phyloP scores from a whole-genome alignment of 2,113 vertebrate species.

The Hymenochirus boettgeri region DNA sequence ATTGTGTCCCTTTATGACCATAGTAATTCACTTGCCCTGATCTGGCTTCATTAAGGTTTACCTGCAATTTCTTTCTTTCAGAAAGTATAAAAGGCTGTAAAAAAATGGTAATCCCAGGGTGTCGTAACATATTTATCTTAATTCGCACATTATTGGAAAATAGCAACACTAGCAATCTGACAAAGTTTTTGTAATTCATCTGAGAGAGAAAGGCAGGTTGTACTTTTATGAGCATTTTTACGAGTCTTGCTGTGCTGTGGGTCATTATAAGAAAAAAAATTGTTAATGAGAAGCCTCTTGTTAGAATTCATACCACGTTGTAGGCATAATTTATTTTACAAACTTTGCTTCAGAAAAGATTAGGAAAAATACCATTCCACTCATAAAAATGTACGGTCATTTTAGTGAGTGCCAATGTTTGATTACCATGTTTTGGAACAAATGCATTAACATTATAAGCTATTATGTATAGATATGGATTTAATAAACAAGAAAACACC shows the following conservation, averaged over 20 bases:
- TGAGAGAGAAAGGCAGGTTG: constrained; percentile 7
- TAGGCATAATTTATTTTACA: neutral
- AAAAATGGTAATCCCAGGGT: neutral
- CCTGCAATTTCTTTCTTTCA: neutral
- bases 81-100: neutral
- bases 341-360: neutral
- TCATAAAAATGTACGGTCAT: too few species aligned
- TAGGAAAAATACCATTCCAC: too few species aligned
- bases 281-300: constrained; percentile 1
- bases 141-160: neutral
- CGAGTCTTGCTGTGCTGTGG: constrained; percentile 2
- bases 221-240: constrained; percentile 27
- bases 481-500: too few species aligned
- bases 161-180: neutral
- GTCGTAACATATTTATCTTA: constrained; percentile 13
- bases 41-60: neutral
- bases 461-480: too few species aligned
- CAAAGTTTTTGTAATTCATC: constrained; percentile 1
- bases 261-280: constrained; percentile 7
- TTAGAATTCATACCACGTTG: neutral
- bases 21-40: neutral
- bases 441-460: too few species aligned
- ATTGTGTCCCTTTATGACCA: neutral
- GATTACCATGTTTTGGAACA: too few species aligned
- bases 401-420: too few species aligned